Evolutionary conservation across 2,113 vertebrate genomes (phyloP).

Genomic region (Connochaetes taurinus): DNA sequence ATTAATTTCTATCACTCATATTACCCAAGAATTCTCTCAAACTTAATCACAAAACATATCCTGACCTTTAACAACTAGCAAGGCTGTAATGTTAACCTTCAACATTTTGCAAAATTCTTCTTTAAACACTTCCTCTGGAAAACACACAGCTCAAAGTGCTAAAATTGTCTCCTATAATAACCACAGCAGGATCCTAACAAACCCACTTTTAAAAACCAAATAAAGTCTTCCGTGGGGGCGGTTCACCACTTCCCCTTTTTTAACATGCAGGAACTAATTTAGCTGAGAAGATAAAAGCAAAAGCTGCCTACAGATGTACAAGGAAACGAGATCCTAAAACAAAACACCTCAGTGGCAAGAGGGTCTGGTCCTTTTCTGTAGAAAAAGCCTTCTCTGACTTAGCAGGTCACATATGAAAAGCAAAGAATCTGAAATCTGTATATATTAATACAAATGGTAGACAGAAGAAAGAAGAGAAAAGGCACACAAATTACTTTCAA

Average conservation of each 20-base stretch:
- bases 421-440: neutral
- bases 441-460: neutral
- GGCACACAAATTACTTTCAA: neutral
- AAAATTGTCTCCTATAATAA: slow-evolving; percentile 68
- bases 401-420: neutral
- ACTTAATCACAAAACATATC: slow-evolving; percentile 43
- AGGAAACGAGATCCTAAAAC: slow-evolving; percentile 53
- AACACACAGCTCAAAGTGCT: slow-evolving; percentile 61
- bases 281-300: slow-evolving; percentile 76
- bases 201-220: slow-evolving; percentile 71
- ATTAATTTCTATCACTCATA: slow-evolving; percentile 49
- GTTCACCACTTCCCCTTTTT: slow-evolving; percentile 74
- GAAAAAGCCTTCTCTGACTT: neutral
- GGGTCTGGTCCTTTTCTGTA: slow-evolving; percentile 33
- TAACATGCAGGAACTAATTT: slow-evolving; percentile 73
- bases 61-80: slow-evolving; percentile 50
- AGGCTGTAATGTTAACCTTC: slow-evolving; percentile 44
- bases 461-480: neutral
- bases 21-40: slow-evolving; percentile 44
- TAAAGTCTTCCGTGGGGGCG: slow-evolving; percentile 72
- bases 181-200: slow-evolving; percentile 65
- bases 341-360: neutral
- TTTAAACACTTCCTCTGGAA: slow-evolving; percentile 67
- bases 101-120: slow-evolving; percentile 52
- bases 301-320: slow-evolving; percentile 55